phyloP scores from a whole-genome alignment of 2,113 vertebrate species.

The Aptenodytes patagonicus region DNA sequence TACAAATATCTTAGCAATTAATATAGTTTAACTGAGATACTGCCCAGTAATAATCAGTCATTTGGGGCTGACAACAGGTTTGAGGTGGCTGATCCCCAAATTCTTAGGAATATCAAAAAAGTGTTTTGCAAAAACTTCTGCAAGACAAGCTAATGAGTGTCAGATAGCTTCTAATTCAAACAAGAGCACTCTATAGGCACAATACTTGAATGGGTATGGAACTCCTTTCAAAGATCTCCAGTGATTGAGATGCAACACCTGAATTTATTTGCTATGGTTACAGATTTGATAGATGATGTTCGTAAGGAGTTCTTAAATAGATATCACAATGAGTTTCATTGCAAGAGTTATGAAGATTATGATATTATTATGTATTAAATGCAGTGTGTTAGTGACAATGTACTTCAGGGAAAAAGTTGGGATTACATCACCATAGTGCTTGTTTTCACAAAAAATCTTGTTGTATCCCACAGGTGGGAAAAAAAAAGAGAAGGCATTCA shows the following conservation, averaged over 20 bases:
- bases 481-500: background rate
- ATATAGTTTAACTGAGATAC: background rate
- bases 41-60: background rate
- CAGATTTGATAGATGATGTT: background rate
- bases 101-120: background rate
- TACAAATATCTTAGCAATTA: background rate
- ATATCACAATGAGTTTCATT: background rate
- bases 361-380: background rate
- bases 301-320: background rate
- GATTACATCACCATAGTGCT: background rate
- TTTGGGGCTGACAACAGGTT: background rate
- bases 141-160: background rate
- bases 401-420: background rate
- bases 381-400: background rate
- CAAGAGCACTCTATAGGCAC: background rate
- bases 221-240: background rate
- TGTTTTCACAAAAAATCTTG: background rate
- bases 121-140: background rate
- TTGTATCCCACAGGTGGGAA: background rate
- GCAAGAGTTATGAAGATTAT: background rate
- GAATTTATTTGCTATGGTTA: background rate
- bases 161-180: background rate
- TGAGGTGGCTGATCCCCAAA: background rate
- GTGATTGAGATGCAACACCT: background rate
- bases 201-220: background rate